Percentiles rank a stretch among this genome's conserved stretches.
Evolutionary conservation across 1,140 invertebrate species (phyloP).

Genomic region (Drosophila athabasca): DNA sequence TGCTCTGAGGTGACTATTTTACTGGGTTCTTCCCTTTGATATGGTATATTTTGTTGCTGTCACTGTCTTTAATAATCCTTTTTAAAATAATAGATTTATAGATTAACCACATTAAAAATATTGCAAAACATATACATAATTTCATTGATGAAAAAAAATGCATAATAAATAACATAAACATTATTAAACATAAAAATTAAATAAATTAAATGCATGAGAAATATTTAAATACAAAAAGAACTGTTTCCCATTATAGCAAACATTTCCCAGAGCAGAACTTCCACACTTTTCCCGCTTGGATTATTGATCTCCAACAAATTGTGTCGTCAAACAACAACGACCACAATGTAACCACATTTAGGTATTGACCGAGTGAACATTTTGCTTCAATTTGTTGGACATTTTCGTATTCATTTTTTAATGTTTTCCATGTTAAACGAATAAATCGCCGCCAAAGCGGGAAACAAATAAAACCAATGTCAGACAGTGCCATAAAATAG

Average conservation of each 20-base stretch:
- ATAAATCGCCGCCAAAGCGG: conserved; percentile 45
- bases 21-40: no score
- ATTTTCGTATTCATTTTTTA: conserved; percentile 18
- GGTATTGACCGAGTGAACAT: conserved; percentile 54
- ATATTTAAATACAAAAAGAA: neutral
- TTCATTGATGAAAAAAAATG: neutral
- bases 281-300: neutral
- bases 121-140: neutral
- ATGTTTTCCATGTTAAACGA: conserved; percentile 43
- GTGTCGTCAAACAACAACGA: conserved; percentile 26
- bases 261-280: neutral
- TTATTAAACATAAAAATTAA: conserved; percentile 1
- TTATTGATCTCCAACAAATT: conserved; percentile 3
- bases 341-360: conserved; percentile 41
- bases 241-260: neutral
- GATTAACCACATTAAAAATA: neutral
- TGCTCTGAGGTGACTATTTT: neutral
- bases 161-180: neutral
- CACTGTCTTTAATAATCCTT: neutral
- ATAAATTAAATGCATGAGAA: neutral
- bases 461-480: conserved; percentile 28
- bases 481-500: conserved; percentile 43
- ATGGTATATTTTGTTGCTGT: no score
- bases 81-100: neutral
- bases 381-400: conserved; percentile 52